Evolutionary conservation across 2,113 vertebrate genomes (phyloP).

Genomic region (Chloropsis cyanopogon): DNA sequence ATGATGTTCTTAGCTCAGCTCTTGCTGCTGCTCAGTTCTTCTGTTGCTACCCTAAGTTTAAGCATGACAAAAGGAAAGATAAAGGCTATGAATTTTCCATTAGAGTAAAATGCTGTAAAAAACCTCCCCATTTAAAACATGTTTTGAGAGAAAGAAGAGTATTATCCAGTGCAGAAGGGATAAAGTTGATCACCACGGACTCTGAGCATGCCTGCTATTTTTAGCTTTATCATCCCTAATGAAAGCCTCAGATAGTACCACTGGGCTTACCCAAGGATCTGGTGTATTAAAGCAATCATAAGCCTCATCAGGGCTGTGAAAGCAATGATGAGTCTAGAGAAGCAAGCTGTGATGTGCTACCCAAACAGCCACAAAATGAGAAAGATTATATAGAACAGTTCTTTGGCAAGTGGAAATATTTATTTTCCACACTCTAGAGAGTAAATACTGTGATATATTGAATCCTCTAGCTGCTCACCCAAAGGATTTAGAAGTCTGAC

Average conservation of each 20-base stretch:
- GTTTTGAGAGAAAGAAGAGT: not conserved
- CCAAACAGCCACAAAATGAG: not conserved
- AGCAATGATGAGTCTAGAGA: conserved; percentile 21
- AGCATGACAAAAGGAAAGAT: conserved; percentile 3
- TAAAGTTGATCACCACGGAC: not conserved
- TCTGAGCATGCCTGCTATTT: conserved; percentile 11
- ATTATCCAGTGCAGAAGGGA: not conserved
- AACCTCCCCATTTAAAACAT: not conserved
- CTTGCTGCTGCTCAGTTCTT: not conserved
- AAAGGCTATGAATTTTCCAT: not conserved
- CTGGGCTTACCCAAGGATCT: conserved; percentile 30
- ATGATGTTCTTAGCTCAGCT: conserved; percentile 12
- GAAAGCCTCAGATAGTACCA: conserved; percentile 18
- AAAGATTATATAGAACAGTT: conserved; percentile 13
- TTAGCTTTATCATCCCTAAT: conserved; percentile 15
- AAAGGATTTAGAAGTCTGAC: not conserved
- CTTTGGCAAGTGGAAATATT: not conserved
- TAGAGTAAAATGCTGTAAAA: not conserved
- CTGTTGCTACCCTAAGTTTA: conserved; percentile 3
- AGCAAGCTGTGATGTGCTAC: conserved; percentile 36
- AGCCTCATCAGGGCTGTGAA: conserved; percentile 22
- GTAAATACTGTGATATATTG: not conserved
- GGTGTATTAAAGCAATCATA: conserved; percentile 31
- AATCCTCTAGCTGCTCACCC: not conserved
- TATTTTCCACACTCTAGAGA: not conserved